A percentile compares a stretch with the other conserved stretches of the same genome.
These are phyloP conservation scores for Pterocles orientalis DNA, from an alignment of 2,113 vertebrate species.

Conservation along the genomic window DNA sequence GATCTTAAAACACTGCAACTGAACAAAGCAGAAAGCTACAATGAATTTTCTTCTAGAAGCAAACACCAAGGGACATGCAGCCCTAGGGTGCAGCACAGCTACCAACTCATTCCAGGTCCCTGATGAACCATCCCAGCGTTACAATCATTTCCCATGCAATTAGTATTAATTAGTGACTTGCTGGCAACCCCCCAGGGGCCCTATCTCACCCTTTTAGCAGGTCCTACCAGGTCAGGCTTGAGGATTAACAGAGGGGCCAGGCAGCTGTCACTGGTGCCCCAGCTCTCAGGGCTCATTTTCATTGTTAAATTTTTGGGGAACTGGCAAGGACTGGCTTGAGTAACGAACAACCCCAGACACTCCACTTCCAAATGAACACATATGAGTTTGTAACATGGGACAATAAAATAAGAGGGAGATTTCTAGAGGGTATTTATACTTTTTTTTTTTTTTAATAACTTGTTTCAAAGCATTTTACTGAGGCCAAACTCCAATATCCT, in stretches of 20 bases:
- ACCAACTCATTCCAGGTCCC: not conserved
- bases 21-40: not conserved
- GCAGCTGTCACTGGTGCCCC: not conserved
- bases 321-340: not conserved
- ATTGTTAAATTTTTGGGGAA: not conserved
- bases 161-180: slow-evolving; percentile 50
- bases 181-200: not conserved
- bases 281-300: not conserved
- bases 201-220: not conserved
- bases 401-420: not conserved
- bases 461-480: not conserved
- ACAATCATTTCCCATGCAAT: slow-evolving; percentile 35
- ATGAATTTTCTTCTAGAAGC: not conserved
- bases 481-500: not conserved
- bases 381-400: not conserved
- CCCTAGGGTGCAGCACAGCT: not conserved
- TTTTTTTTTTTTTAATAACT: not conserved
- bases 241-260: not conserved
- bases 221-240: not conserved
- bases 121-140: not conserved
- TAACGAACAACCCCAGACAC: accelerated
- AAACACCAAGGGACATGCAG: not conserved
- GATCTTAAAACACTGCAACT: not conserved
- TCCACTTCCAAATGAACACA: not conserved
- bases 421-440: not conserved